These are phyloP conservation scores for Chelon auratus DNA, from an alignment of 2,797 vertebrate species.

Conservation along the genomic window DNA sequence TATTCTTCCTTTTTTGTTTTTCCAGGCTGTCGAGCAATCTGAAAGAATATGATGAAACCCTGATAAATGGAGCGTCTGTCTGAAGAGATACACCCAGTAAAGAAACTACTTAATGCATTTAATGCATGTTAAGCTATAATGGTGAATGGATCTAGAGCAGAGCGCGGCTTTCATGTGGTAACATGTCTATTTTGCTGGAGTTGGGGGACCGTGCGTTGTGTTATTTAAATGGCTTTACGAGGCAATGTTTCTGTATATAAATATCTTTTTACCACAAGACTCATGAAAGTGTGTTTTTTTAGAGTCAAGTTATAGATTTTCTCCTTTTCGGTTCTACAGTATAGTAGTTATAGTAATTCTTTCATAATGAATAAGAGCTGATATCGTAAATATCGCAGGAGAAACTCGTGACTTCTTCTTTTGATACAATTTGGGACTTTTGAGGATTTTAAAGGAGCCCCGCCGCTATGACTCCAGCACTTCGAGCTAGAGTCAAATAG, in stretches of 20 bases:
- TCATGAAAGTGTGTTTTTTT: slow-evolving; percentile 25
- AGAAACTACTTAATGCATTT: slow-evolving; percentile 22
- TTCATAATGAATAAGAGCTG: slow-evolving; percentile 1
- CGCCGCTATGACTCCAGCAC: background rate
- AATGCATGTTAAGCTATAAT: slow-evolving; percentile 51
- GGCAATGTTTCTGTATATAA: slow-evolving; percentile 64
- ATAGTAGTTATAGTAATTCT: background rate
- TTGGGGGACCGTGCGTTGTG: slow-evolving; percentile 52
- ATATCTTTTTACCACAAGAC: slow-evolving; percentile 53
- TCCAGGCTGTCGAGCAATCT: slow-evolving; percentile 10
- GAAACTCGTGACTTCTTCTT: background rate
- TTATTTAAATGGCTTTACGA: slow-evolving; percentile 64
- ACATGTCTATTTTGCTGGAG: slow-evolving; percentile 62
- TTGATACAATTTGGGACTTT: background rate
- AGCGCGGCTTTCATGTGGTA: slow-evolving; percentile 70
- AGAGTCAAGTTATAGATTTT: slow-evolving; percentile 17
- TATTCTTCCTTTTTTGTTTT: slow-evolving; percentile 8
- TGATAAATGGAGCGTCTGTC: slow-evolving; percentile 25
- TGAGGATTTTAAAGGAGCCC: background rate
- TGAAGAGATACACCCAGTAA: slow-evolving; percentile 16
- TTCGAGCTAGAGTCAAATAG: background rate
- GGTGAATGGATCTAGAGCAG: slow-evolving; percentile 48
- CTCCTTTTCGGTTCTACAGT: background rate
- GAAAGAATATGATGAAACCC: slow-evolving; percentile 3
- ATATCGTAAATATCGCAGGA: background rate